Percentiles rank a stretch among this genome's conserved stretches.
These are phyloP conservation scores for Patella vulgata DNA, from an alignment of 1,140 invertebrate genomes.

Conservation along the genomic window DNA sequence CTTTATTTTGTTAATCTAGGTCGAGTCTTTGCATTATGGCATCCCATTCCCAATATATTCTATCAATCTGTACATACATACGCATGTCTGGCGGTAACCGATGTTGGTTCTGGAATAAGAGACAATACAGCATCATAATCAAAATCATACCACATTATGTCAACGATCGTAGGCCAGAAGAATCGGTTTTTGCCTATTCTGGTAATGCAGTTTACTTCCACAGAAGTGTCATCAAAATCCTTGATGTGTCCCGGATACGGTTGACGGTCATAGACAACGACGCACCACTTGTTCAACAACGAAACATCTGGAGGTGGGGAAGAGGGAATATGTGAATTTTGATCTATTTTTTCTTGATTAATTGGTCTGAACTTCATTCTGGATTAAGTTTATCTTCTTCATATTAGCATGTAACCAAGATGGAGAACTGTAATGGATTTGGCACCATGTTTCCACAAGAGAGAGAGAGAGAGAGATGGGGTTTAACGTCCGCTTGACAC, in stretches of 20 bases:
- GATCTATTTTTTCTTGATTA: not conserved
- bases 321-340: not conserved
- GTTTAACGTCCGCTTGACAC: too few species aligned
- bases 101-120: not conserved
- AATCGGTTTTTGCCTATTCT: slow-evolving; percentile 12
- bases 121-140: not conserved
- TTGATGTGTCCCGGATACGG: slow-evolving; percentile 16
- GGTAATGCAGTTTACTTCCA: too few species aligned
- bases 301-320: not conserved
- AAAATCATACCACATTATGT: slow-evolving; percentile 18
- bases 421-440: too few species aligned
- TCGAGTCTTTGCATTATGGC: too few species aligned
- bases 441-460: too few species aligned
- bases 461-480: too few species aligned
- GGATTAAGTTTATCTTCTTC: not conserved
- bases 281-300: too few species aligned
- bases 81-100: slow-evolving; percentile 3
- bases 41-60: slow-evolving; percentile 8
- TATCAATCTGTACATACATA: too few species aligned
- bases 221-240: slow-evolving; percentile 6
- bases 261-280: slow-evolving; percentile 1
- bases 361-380: not conserved
- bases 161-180: slow-evolving; percentile 15
- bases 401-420: too few species aligned
- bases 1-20: too few species aligned